These are phyloP conservation scores for Nansenia antarctica DNA, from an alignment of 2,113 vertebrate species.

Conservation along the genomic window DNA sequence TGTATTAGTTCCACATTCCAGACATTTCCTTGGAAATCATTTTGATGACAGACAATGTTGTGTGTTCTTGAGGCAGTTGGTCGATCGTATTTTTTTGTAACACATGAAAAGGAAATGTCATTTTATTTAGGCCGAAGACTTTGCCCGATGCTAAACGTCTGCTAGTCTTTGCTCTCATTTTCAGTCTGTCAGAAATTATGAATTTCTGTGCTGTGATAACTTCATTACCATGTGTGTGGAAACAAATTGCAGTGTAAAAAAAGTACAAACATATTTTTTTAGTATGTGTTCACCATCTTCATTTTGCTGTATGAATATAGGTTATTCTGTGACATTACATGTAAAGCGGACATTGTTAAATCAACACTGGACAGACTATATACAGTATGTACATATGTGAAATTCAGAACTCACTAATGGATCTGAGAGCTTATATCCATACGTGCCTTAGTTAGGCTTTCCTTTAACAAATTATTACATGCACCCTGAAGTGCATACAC, in stretches of 20 bases:
- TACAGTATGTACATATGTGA: constrained; percentile 48
- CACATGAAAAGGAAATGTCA: neutral
- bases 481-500: constrained; percentile 7
- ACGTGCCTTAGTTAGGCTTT: constrained; percentile 56
- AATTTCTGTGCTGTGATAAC: neutral
- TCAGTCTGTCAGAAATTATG: neutral
- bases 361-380: constrained; percentile 45
- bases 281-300: neutral
- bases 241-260: neutral
- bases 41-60: neutral
- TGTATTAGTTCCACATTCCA: constrained; percentile 26
- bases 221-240: neutral
- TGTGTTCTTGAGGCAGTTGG: neutral
- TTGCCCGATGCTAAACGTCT: neutral
- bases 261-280: neutral
- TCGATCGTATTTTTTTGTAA: neutral
- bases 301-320: neutral
- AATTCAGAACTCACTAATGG: constrained; percentile 17
- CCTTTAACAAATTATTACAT: constrained; percentile 26
- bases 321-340: neutral
- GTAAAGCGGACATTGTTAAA: neutral
- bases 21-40: neutral
- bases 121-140: neutral
- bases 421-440: constrained; percentile 41
- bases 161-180: constrained; percentile 1